Evolutionary conservation across 92 coral and sea anemone species (phyloP), one percentile per base, ranked within the genome.

Genomic region (Parazoanthus atlanticus): DNA sequence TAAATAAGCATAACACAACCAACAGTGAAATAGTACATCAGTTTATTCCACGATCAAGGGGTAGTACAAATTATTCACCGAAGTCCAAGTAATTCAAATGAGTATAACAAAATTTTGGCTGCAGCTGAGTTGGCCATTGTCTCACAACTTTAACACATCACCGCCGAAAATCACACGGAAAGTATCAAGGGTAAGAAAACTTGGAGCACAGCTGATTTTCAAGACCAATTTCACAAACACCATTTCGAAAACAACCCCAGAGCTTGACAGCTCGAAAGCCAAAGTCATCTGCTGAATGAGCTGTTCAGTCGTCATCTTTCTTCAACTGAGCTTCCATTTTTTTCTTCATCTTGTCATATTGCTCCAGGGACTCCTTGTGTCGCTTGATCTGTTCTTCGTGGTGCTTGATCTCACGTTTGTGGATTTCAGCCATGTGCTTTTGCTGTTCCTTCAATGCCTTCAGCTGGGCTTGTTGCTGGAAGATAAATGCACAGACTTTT

Each of bases 401-500:
- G 72, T 94, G 94, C 64, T 91, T 77, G 28, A 97, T 97, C 76
- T 97, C 97, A 78, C 91, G 92, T 72, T 97, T 93, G 58, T 89
- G 94, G 43, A 84, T 92, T 34, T 90, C 93, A 0, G 93, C 88
- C 84, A 93, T 85, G 56, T 95, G 93, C 49, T 89, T 52, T 32
- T 95, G 92, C 32, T 97, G 98, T 79, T 95, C 92, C 29, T 93
- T 91, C 79, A 95, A 30, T 8, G 91, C 94, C 75, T 94, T 88
- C 8, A 97, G 92, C 89, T 97, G 97, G 31, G 94, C 92, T 26
- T 93, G 89, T 94, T 94, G 95, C 99, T 97, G 89, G 16, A 66
- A 56, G 79, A 80, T 19, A 17, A 84, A 78, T 32, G 67, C 15
- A 25, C 19, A 40, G 28, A 26, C 46, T 4, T 67, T n/a, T 85